phyloP scores from a whole-genome alignment of 1,140 invertebrate species.

The Dendroctonus ponderosae region DNA sequence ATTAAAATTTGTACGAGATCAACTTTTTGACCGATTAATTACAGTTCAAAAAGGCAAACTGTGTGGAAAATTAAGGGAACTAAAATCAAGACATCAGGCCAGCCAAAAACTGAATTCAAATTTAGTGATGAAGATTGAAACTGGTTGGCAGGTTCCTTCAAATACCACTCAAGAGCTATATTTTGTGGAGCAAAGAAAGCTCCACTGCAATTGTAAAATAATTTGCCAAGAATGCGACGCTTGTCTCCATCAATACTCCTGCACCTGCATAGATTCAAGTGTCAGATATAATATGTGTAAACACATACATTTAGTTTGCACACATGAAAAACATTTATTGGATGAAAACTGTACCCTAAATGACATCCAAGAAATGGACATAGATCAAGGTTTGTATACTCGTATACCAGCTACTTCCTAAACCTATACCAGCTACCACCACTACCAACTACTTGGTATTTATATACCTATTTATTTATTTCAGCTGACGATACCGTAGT shows the following conservation, averaged over 20 bases:
- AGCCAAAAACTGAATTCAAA: constrained; percentile 2
- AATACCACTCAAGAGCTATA: background rate
- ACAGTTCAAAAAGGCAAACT: constrained; percentile 7
- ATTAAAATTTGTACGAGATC: constrained; percentile 30
- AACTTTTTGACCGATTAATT: constrained; percentile 19
- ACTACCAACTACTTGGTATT: too few species aligned
- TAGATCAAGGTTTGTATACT: too few species aligned
- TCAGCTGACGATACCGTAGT: too few species aligned
- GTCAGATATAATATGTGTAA: constrained; percentile 37
- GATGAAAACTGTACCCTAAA: too few species aligned
- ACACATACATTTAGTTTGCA: constrained; percentile 30
- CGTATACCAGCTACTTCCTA: too few species aligned
- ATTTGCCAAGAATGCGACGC: constrained; percentile 28
- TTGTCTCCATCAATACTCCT: constrained; percentile 33
- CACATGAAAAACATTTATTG: background rate
- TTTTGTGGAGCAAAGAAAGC: constrained; percentile 17
- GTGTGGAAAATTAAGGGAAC: constrained; percentile 5
- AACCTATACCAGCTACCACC: too few species aligned
- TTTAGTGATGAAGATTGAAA: background rate
- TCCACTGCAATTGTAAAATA: constrained; percentile 28
- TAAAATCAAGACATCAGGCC: constrained; percentile 2
- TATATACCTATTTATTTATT: too few species aligned
- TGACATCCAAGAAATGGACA: too few species aligned
- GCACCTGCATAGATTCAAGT: constrained; percentile 26
- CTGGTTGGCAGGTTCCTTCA: constrained; percentile 8